Conservation (phyloP, 1,140 invertebrate species). For the Eulimnadia texana region DNA sequence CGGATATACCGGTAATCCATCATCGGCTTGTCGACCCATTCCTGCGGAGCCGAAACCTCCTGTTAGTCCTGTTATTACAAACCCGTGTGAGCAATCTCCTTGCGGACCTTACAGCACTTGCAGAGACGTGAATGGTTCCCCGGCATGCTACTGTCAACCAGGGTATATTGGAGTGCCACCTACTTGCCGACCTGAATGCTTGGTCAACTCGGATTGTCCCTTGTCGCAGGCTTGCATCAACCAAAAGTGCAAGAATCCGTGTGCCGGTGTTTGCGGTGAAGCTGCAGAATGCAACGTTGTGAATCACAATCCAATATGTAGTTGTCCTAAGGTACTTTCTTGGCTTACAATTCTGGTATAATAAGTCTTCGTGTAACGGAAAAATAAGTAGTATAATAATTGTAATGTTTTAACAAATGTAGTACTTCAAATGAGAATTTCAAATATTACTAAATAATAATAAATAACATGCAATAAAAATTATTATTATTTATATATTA, state of each 20-base stretch:
- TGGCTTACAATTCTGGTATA: background rate
- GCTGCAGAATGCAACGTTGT: slow-evolving; percentile 66
- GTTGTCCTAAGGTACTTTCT: slow-evolving; percentile 73
- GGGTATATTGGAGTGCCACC: slow-evolving; percentile 65
- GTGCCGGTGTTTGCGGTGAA: slow-evolving; percentile 49
- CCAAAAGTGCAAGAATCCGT: slow-evolving; percentile 70
- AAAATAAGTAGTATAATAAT: background rate
- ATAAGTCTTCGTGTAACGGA: background rate
- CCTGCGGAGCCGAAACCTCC: slow-evolving; percentile 26
- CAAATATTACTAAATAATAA: too few species aligned
- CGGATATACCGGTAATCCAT: slow-evolving; percentile 56
- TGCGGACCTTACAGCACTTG: slow-evolving; percentile 84
- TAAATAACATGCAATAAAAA: too few species aligned
- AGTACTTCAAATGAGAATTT: too few species aligned
- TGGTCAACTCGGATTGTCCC: slow-evolving; percentile 44
- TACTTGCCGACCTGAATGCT: slow-evolving; percentile 46
- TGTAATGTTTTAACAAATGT: too few species aligned
- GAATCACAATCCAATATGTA: slow-evolving; percentile 67
- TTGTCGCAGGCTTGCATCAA: slow-evolving; percentile 67
- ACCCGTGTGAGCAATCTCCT: slow-evolving; percentile 62
- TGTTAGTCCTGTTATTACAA: slow-evolving; percentile 28
- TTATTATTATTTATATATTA: too few species aligned
- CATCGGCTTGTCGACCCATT: slow-evolving; percentile 43
- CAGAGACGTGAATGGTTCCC: slow-evolving; percentile 65
- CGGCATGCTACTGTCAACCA: slow-evolving; percentile 66